A percentile compares a stretch with the other conserved stretches of the same genome.
phyloP scores from a whole-genome alignment of 2,888 invertebrate genomes.

The Antheraea assamensis region DNA sequence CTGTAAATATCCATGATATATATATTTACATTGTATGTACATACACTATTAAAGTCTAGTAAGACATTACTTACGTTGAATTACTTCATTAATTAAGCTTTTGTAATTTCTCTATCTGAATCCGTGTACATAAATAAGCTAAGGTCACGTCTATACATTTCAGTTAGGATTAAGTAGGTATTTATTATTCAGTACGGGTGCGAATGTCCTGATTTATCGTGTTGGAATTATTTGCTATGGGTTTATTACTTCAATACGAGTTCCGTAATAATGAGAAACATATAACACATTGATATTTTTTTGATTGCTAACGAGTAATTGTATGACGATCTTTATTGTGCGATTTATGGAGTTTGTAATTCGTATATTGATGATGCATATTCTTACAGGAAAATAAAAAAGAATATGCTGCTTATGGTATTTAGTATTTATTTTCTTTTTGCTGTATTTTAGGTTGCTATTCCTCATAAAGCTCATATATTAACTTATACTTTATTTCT shows the following conservation, averaged over 20 bases:
- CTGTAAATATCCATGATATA: background rate
- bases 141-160: constrained; percentile 23
- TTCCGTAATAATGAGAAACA: background rate
- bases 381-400: too few species aligned
- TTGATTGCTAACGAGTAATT: background rate
- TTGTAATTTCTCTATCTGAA: constrained; percentile 16
- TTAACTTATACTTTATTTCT: background rate
- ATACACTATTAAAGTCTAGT: background rate
- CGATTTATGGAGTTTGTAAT: background rate
- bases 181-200: constrained; percentile 24
- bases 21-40: background rate
- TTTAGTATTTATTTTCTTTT: too few species aligned
- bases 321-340: background rate
- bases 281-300: background rate
- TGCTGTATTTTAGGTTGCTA: too few species aligned
- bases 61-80: background rate
- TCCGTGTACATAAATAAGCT: constrained; percentile 22
- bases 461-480: too few species aligned
- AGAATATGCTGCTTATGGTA: too few species aligned
- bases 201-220: constrained; percentile 34
- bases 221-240: constrained; percentile 44
- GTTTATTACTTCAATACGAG: constrained; percentile 40
- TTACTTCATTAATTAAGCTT: constrained; percentile 12
- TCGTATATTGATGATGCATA: too few species aligned
- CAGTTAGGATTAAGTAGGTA: constrained; percentile 23